Base-by-base conservation (phyloP, 2,113 vertebrate species). In the Eolophus roseicapilla region DNA sequence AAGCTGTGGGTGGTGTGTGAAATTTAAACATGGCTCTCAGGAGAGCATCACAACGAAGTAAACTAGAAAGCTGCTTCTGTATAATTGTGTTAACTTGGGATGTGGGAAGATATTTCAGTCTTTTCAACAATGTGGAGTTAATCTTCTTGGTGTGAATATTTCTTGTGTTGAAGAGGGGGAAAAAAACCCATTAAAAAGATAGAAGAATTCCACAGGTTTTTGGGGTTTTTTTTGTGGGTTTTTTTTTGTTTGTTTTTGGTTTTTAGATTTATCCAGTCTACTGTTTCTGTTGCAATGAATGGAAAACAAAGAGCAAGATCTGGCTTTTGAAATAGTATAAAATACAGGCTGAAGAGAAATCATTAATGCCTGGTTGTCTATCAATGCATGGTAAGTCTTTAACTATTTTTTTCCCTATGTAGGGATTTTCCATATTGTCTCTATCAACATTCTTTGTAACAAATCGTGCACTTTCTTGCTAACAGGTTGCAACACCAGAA, bases 351-450 rank as follows among this genome's bases (percentile, higher is more conserved):
- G 65, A 39, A 73, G 86, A 69, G 31, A 53, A 73, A 57, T 31
- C 23, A 5, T 31, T 39, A 14, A 2, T 43, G 52, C n/a, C 74
- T 59, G 47, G 13, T 27, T 35, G 18, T 33, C 62, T 59, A 27
- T 14, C 17, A n/a, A 0, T 41, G 7, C 10, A 3, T 8, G n/a
- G 0, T 9, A 74, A 23, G 27, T 17, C n/a, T 60, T 84, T 9
- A 52, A 47, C 17, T 77, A 24, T 55, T 60, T 37, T 35, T 47
- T n/a, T 9, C 4, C 6, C 2, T 19, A 2, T 2, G 0, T 10
- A 9, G 24, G 35, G 19, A 13, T 57, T 83, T 65, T 41, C 35
- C 13, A 2, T 28, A 4, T 15, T 28, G 18, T 31, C 63, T 68
- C 37, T 64, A 9, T 64, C 5, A 17, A 5, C 7, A 24, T 33